A percentile compares a stretch with the other conserved stretches of the same genome.
phyloP scores from a whole-genome alignment of 2,888 invertebrate species.

The Gymnoscelis rufifasciata region DNA sequence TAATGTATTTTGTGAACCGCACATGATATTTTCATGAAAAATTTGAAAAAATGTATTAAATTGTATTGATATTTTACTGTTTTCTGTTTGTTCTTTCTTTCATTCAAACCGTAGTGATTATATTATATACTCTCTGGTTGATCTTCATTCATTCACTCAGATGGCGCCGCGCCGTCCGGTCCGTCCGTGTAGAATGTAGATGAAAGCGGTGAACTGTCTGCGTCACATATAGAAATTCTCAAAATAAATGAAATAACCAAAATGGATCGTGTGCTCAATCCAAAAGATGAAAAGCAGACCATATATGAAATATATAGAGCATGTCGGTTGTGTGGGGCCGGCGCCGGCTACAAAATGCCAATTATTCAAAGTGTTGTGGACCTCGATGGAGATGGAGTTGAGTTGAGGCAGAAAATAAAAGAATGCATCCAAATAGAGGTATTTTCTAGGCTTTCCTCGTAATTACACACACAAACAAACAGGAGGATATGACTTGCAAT shows the following conservation, averaged over 20 bases:
- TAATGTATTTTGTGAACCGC: too few species aligned
- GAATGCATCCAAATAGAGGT: conserved; percentile 69
- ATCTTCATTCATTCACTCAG: background rate
- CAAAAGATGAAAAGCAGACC: conserved; percentile 49
- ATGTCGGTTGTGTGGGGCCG: conserved; percentile 71
- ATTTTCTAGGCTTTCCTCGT: background rate
- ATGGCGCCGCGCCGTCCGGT: background rate
- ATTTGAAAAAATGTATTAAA: too few species aligned
- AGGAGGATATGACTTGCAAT: too few species aligned
- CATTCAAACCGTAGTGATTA: too few species aligned
- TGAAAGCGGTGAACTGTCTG: conserved; percentile 1
- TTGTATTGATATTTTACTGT: too few species aligned
- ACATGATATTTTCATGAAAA: too few species aligned
- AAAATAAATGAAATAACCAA: conserved; percentile 26
- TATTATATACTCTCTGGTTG: too few species aligned
- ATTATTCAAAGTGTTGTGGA: conserved; percentile 64
- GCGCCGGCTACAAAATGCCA: conserved; percentile 75
- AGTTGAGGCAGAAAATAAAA: conserved; percentile 62
- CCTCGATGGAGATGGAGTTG: conserved; percentile 47
- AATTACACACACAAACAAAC: too few species aligned
- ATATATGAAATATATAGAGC: conserved; percentile 69
- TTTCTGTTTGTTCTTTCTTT: background rate
- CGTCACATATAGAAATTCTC: conserved; percentile 3
- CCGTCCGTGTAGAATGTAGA: too few species aligned
- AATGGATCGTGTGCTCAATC: conserved; percentile 47